phyloP scores from a whole-genome alignment of 2,113 vertebrate genomes.

The Trachemys scripta region DNA sequence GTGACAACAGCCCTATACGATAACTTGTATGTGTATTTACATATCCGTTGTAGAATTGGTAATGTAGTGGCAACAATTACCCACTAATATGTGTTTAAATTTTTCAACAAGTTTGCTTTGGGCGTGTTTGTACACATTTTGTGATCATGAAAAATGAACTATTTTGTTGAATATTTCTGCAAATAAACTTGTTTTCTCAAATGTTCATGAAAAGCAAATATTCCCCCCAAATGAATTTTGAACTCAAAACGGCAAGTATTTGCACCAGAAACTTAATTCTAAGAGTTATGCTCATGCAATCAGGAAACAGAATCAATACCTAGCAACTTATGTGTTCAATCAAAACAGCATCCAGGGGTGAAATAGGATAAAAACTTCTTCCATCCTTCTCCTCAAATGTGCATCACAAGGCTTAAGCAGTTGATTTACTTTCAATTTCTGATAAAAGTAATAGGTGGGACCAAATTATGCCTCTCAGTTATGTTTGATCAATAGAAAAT shows the following conservation, averaged over 20 bases:
- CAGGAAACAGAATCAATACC: not conserved
- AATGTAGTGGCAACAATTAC: not conserved
- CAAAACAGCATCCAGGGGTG: not conserved
- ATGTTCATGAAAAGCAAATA: not conserved
- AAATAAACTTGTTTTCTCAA: not conserved
- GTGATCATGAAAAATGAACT: not conserved
- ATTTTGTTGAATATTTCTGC: not conserved
- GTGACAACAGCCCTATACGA: not conserved
- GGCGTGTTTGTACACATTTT: not conserved
- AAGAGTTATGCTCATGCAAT: not conserved
- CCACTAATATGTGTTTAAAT: not conserved
- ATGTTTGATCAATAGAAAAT: not conserved
- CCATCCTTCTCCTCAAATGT: not conserved
- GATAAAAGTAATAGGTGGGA: not conserved
- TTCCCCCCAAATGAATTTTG: not conserved
- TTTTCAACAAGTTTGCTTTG: not conserved
- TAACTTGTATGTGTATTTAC: not conserved
- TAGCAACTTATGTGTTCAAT: not conserved
- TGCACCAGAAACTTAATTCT: not conserved
- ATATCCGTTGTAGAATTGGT: not conserved
- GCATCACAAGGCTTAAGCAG: not conserved
- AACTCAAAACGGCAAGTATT: not conserved
- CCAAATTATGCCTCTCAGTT: not conserved
- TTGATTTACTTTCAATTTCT: not conserved
- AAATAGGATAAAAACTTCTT: not conserved